Percentiles rank a stretch among this genome's conserved stretches.
Conservation (phyloP, 2,888 invertebrate species). For the Eristalis arbustorum region DNA sequence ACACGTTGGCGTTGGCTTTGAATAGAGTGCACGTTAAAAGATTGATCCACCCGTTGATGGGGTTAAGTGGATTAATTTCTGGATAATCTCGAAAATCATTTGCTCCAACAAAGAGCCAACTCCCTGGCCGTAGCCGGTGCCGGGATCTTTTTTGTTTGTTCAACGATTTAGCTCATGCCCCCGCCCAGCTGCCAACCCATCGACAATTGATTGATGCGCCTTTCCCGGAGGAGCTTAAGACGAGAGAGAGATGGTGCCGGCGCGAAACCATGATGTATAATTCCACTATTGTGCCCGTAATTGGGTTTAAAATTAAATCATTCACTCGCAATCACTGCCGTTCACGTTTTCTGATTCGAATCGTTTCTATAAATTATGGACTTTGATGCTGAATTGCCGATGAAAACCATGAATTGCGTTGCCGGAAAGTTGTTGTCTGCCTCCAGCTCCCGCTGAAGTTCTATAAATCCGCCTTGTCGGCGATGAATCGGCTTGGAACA, state of each 20-base stretch:
- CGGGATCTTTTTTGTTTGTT: not conserved
- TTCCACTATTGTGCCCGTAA: constrained; percentile 8
- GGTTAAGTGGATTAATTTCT: constrained; percentile 39
- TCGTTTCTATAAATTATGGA: not conserved
- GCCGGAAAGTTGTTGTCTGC: not conserved
- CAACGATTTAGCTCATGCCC: not conserved
- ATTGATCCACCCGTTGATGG: not conserved
- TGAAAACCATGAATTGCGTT: not conserved
- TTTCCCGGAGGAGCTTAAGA: not conserved
- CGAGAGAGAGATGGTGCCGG: not conserved
- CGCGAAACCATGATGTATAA: not conserved
- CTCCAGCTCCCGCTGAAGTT: not conserved
- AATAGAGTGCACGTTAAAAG: not conserved
- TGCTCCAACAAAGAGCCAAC: not conserved
- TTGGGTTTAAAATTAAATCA: constrained; percentile 7
- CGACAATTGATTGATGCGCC: constrained; percentile 18
- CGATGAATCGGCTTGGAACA: not conserved
- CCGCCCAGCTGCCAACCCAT: not conserved
- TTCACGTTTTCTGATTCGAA: not conserved
- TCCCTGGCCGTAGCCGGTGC: not conserved
- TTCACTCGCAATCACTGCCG: not conserved
- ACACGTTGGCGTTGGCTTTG: not conserved
- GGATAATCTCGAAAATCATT: constrained; percentile 30
- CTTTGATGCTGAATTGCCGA: not conserved
- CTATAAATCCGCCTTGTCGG: not conserved